These are phyloP conservation scores for Gambusia affinis DNA, from an alignment of 2,113 vertebrate genomes.

Conservation along the genomic window DNA sequence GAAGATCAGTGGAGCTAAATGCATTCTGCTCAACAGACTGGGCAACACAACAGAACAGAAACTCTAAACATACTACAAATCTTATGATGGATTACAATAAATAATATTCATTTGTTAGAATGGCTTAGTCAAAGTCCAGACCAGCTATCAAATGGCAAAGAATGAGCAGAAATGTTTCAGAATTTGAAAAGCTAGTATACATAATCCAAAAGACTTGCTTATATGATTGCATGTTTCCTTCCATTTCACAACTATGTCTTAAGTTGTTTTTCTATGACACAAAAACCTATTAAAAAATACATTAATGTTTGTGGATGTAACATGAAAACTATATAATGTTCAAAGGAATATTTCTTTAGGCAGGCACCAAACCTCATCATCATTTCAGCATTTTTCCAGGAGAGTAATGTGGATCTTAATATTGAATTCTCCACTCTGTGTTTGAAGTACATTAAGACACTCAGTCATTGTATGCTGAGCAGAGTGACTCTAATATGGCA, in stretches of 20 bases:
- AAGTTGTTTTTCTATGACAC: neutral
- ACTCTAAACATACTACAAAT: neutral
- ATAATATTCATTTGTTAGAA: neutral
- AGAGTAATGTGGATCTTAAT: conserved; percentile 22
- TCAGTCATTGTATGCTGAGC: conserved; percentile 50
- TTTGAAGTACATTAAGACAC: conserved; percentile 51
- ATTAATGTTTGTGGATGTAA: neutral
- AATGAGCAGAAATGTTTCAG: neutral
- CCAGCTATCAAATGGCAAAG: neutral
- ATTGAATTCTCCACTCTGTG: conserved; percentile 11
- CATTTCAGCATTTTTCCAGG: conserved; percentile 9
- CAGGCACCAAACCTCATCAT: conserved; percentile 7
- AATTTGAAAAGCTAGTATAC: neutral
- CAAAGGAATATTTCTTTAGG: neutral
- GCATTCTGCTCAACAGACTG: too few relatives aligned
- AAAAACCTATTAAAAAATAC: neutral
- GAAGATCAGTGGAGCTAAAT: too few relatives aligned
- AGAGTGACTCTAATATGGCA: conserved; percentile 45
- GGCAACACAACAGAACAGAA: neutral
- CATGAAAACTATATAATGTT: neutral
- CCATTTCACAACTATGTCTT: neutral
- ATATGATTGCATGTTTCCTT: neutral
- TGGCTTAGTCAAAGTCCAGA: too few relatives aligned
- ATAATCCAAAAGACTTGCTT: neutral
- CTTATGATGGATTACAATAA: neutral